Evolutionary conservation across 2,113 vertebrate species (phyloP), one percentile per base, ranked within the genome.

Genomic region (Strix aluco): DNA sequence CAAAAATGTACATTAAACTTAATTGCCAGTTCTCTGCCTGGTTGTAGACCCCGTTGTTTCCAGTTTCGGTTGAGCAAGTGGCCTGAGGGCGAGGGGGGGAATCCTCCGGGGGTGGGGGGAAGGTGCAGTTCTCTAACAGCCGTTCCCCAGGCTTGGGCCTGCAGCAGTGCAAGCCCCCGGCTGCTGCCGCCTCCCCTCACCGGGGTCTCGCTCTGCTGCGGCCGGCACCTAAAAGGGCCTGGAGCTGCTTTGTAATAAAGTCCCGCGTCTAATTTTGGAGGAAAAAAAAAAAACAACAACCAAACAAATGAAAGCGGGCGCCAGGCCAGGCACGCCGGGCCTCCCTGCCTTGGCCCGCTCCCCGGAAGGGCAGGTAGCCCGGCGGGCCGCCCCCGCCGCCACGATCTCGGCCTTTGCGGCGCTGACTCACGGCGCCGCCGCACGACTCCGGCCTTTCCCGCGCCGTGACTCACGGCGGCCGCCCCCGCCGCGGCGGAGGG

Each of bases 381-480:
- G 40, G 30, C 52, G 81, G 83, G 30, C 94, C 95, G 81, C 86
- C 86, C 83, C 75, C 81, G 80, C 91, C 34, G 67, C 88, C 88
- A 83, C 92, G 88, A 94, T 79, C 88, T 79, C 92, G 78, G 83
- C 88, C 92, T 82, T 94, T 87, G 46, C 84, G 52, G 75, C 67
- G 72, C 62, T 88, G 91, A 90, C 26, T 95, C 96, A 80, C 74
- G 54, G 73, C 58, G 27, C 80, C 40, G 88, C 63, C 71, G 69
- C 92, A 96, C 96, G 96, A 97, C 65, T 40, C 75, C 92, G 96
- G 91, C 97, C 96, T 95, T 93, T 88, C 66, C 17, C 63, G 70
- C 26, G 44, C 74, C 96, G 92, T 92, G 95, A 92, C 59, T 62
- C 81, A 67, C 15, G 10, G 67, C 81, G 20, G 44, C 91, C 77